These are phyloP conservation scores for Phthorimaea operculella DNA, from an alignment of 1,140 invertebrate genomes.

Conservation along the genomic window DNA sequence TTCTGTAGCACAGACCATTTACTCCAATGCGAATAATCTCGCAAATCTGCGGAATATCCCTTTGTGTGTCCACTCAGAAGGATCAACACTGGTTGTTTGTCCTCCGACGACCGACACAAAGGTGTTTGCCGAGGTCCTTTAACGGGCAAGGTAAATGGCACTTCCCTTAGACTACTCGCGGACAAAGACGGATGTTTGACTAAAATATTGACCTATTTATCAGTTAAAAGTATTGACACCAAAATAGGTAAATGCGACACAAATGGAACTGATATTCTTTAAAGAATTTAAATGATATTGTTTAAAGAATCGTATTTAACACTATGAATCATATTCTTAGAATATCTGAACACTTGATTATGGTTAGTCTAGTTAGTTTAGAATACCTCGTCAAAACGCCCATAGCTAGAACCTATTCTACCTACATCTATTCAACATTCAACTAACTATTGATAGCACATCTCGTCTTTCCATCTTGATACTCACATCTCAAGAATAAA, in stretches of 20 bases:
- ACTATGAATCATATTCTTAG: too few species aligned
- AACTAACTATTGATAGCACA: too few species aligned
- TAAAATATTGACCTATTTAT: slow-evolving; percentile 44
- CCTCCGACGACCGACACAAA: not conserved
- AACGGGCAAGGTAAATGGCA: slow-evolving; percentile 23
- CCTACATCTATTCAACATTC: too few species aligned
- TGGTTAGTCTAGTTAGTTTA: too few species aligned
- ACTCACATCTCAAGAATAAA: slow-evolving; percentile 26
- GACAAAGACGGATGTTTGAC: slow-evolving; percentile 42
- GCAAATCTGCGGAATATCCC: not conserved
- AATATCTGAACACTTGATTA: too few species aligned
- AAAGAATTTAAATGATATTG: too few species aligned
- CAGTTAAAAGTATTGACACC: slow-evolving; percentile 5
- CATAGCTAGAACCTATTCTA: too few species aligned
- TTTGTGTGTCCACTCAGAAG: not conserved
- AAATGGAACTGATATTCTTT: too few species aligned
- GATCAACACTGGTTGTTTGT: not conserved
- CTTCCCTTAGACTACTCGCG: slow-evolving; percentile 27
- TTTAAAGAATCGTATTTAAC: too few species aligned
- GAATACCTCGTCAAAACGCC: too few species aligned
- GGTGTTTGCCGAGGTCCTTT: slow-evolving; percentile 30
- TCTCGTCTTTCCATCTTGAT: not conserved
- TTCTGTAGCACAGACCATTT: too few species aligned
- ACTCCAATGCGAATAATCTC: not conserved
- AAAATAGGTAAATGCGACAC: too few species aligned